Percentiles rank a stretch among this genome's conserved stretches.
Conservation (phyloP, 2,888 invertebrate species). For the Entomobrya proxima region DNA sequence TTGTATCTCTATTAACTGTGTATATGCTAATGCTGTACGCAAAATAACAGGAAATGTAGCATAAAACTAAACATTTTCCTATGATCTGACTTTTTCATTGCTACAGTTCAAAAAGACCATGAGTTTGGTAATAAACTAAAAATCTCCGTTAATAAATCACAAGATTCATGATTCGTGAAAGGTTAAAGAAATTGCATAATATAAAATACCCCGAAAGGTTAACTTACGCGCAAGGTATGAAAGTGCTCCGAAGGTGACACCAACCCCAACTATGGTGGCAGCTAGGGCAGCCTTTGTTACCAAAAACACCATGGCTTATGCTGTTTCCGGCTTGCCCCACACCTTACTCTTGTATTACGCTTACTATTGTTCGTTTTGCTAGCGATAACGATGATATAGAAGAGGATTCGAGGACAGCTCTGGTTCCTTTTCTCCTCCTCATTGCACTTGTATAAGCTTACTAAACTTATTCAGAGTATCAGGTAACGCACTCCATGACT, state of each 20-base stretch:
- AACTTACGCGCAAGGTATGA: slow-evolving; percentile 49
- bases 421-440: slow-evolving; percentile 33
- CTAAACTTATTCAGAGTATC: neutral
- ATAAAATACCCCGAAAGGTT: neutral
- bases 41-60: too few relatives aligned
- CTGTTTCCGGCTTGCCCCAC: neutral
- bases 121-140: too few relatives aligned
- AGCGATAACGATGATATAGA: neutral
- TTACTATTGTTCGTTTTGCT: neutral
- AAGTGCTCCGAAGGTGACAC: slow-evolving; percentile 52
- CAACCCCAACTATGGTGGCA: slow-evolving; percentile 49
- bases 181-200: neutral
- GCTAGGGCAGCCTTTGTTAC: slow-evolving; percentile 53
- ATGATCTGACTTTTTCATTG: too few relatives aligned
- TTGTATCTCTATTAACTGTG: too few relatives aligned
- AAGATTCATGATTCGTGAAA: too few relatives aligned
- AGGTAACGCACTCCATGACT: neutral
- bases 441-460: slow-evolving; percentile 17
- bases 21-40: too few relatives aligned
- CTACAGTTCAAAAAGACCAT: too few relatives aligned
- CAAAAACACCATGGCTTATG: slow-evolving; percentile 44
- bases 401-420: neutral
- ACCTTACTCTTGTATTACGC: neutral
- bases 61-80: too few relatives aligned
- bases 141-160: too few relatives aligned